A percentile compares a stretch with the other conserved stretches of the same genome.
These are phyloP conservation scores for Odontothrips loti DNA, from an alignment of 2,888 invertebrate genomes.

Conservation along the genomic window DNA sequence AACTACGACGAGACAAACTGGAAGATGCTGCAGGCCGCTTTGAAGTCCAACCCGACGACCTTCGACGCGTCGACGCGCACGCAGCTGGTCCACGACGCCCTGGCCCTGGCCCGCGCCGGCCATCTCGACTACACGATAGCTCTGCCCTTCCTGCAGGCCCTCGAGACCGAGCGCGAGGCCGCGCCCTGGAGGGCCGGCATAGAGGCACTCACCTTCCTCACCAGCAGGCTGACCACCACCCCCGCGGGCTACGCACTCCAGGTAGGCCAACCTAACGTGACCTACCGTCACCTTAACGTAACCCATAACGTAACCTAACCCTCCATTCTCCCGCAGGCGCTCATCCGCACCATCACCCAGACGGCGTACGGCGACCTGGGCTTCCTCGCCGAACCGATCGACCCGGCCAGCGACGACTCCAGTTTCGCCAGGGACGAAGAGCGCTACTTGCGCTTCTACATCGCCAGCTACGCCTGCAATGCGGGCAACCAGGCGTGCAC, in stretches of 20 bases:
- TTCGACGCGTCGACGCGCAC: slow-evolving; percentile 67
- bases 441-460: neutral
- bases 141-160: neutral
- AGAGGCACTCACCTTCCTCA: neutral
- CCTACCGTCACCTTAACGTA: too few relatives aligned
- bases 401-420: neutral
- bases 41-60: slow-evolving; percentile 47
- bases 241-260: neutral
- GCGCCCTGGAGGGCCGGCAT: neutral
- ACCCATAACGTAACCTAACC: too few relatives aligned
- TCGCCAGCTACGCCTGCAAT: neutral
- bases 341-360: neutral
- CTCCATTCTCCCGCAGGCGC: neutral
- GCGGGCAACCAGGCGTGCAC: neutral
- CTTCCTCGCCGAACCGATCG: neutral
- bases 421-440: neutral
- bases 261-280: too few relatives aligned
- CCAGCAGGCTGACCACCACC: neutral
- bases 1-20: slow-evolving; percentile 60
- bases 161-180: neutral
- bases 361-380: neutral
- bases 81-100: slow-evolving; percentile 74
- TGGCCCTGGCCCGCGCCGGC: slow-evolving; percentile 56
- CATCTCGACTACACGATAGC: neutral
- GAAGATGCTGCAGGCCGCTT: slow-evolving; percentile 50